A percentile compares a stretch with the other conserved stretches of the same genome.
Conservation (phyloP, 2,888 invertebrate genomes). For the Scaptomyza parva region DNA sequence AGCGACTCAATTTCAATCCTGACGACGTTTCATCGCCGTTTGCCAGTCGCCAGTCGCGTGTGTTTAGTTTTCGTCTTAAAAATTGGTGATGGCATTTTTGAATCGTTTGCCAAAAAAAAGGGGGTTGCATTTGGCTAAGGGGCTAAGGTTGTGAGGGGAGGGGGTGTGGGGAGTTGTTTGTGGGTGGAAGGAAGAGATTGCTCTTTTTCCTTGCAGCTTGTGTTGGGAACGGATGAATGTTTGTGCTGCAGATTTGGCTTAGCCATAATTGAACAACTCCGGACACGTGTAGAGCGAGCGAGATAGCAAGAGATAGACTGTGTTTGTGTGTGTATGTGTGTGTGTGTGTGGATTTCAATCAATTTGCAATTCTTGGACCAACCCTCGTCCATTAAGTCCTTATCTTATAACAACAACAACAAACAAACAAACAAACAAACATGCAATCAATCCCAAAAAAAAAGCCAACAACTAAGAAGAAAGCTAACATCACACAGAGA, state of each 20-base stretch:
- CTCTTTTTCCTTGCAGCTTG: constrained; percentile 28
- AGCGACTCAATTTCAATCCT: constrained; percentile 69
- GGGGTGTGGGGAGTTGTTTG: background rate
- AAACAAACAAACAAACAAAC: constrained; percentile 43
- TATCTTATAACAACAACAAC: constrained; percentile 43
- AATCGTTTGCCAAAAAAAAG: background rate
- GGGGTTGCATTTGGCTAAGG: constrained; percentile 17
- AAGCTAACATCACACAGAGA: background rate
- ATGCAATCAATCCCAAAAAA: constrained; percentile 51
- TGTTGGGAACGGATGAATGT: constrained; percentile 50
- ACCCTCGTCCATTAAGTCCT: constrained; percentile 55
- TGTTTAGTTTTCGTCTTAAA: constrained; percentile 70
- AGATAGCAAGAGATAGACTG: background rate
- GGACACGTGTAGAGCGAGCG: constrained; percentile 73
- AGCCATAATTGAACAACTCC: constrained; percentile 79
- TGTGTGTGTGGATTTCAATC: constrained; percentile 45
- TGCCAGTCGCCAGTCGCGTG: constrained; percentile 52
- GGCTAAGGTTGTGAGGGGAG: background rate
- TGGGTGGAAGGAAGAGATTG: constrained; percentile 5
- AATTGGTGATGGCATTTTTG: constrained; percentile 47
- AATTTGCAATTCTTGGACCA: constrained; percentile 58
- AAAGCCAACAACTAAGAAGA: constrained; percentile 4
- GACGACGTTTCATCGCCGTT: constrained; percentile 40
- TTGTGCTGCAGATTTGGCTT: constrained; percentile 81
- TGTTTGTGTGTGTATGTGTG: background rate